Base-by-base conservation (phyloP, 2,888 invertebrate genomes). In the Drosophila falleni region DNA sequence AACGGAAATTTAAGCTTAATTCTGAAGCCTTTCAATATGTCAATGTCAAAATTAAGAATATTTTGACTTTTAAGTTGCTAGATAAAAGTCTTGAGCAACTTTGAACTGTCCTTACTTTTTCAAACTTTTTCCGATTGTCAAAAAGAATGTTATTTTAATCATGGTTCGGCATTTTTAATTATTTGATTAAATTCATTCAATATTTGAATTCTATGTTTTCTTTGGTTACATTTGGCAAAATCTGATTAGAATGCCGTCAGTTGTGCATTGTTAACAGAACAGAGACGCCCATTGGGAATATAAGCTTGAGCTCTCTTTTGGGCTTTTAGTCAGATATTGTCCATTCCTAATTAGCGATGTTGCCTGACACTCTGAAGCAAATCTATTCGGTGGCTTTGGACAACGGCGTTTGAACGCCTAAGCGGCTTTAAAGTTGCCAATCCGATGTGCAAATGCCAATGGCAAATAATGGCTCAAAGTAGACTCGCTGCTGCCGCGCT, bases 341-440 rank as follows among this genome's bases (percentile, higher is more conserved):
- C 47, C 46, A 41, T 33, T 55, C 50, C 76, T 80, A 82, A 81
- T 82, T 81, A 81, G 65, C 67, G 58, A 35, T 53, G 35, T 50
- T 51, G 50, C 16, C 29, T 61, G 80, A 47, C 78, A 70, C 70
- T 62, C 61, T 42, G 59, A 46, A 59, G 58, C 59, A 73, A 70
- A 67, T 77, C 71, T 61, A 58, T 61, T 58, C 60, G 63, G 59
- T 41, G 47, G 56, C 56, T 31, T 61, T 44, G 67, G 23, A 19
- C 60, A 44, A 56, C 31, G 55, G 35, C 55, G 69, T 55, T 41
- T 55, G 46, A 26, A 26, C 37, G 35, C 23, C 71, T 73, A 76
- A 83, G 78, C 84, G 65, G 76, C 73, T 84, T 84, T 76, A 80
- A 84, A 84, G 67, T 71, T 68, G 61, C 37, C 37, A 55, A 33